Evolutionary conservation across 2,113 vertebrate species (phyloP), one percentile per base, ranked within the genome.

Genomic region (Mobula hypostoma): DNA sequence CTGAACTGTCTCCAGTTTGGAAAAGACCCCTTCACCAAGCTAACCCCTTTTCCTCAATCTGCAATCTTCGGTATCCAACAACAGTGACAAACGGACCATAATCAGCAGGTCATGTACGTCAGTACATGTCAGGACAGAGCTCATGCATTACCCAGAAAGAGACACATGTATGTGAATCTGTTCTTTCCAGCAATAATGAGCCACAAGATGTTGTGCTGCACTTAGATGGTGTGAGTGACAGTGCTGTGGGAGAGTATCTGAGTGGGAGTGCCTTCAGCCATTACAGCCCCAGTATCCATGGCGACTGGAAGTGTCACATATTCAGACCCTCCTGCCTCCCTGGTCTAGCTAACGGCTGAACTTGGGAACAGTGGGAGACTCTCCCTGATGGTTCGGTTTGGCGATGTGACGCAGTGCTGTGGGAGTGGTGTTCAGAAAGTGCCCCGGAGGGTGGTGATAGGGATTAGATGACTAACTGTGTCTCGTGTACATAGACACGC

Each of bases 1-100:
- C 68, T 70, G 17, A 94, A 93, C 94, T 78, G 94, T 32, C 88
- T 94, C 94, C 94, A 94, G 95, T 96, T 96, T 96, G 96, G 96
- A 96, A 32, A 36, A 91, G 66, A 36, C 80, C 27, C 19, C 79
- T 17, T 32, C 68, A 24, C 56, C 70, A 66, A 74, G 29, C 61
- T 85, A 32, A 70, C 27, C 56, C 77, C 27, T 12, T 19, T 66
- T 78, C 19, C 36, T 93, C 91, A 93, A 70, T 74, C 70, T 93
- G n/a, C 61, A 91, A 63, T 32, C 74, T 40, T 74, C 21, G 29
- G 4, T 68, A 36, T 93, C 61, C 91, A 72, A 74, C 68, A 48
- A 70, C 90, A 72, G 66, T 92, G 32, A 40, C 40, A 72, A 36
- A 19, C 21, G 36, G 66, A 32, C 40, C 14, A 27, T 74, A 9